Evolutionary conservation across 2,797 vertebrate genomes (phyloP), one percentile per base, ranked within the genome.

Genomic region (Alauda arvensis): DNA sequence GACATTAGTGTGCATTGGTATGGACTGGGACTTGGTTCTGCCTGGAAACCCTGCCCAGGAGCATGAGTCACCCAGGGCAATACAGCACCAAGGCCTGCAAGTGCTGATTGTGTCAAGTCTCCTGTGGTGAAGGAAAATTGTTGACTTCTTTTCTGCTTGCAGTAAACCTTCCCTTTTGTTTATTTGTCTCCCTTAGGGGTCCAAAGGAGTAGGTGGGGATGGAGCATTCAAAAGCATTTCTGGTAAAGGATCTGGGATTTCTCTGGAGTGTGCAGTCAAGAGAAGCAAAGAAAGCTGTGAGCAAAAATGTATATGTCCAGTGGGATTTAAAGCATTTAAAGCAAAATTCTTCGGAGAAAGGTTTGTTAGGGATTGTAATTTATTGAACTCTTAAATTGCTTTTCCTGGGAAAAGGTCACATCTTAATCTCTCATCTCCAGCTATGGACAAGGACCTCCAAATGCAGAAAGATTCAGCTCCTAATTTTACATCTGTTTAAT

Each of bases 401-500:
- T 9, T 85, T 77, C 53, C 40, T 55, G 31, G 40, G 40, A 59
- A 69, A 83, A 74, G 31, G 74, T 76, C 63, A 62, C 42, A 76
- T 71, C 45, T 83, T 87, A 59, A 92, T 83, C 34, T 83, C 67
- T 79, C n/a, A 33, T 75, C 46, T 93, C 43, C 43, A 85, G 34
- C 53, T 69, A 87, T 48, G 17, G 43, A 90, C 53, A 53, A 89
- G 74, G 83, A 88, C 68, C 65, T 57, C 77, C 77, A 92, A 56
- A 87, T 70, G 55, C 63, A 87, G 63, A 75, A 60, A 87, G 49
- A 77, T 91, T 91, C 71, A 86, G 65, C 18, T 92, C 83, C 85
- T 91, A 75, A 72, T 90, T 92, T 91, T 83, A 86, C 83, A 84
- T 83, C 77, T 82, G 61, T 93, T 93, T 93, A 74, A 88, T 91